Conservation (phyloP, 1,140 invertebrate genomes). For the Drepana arcuata region DNA sequence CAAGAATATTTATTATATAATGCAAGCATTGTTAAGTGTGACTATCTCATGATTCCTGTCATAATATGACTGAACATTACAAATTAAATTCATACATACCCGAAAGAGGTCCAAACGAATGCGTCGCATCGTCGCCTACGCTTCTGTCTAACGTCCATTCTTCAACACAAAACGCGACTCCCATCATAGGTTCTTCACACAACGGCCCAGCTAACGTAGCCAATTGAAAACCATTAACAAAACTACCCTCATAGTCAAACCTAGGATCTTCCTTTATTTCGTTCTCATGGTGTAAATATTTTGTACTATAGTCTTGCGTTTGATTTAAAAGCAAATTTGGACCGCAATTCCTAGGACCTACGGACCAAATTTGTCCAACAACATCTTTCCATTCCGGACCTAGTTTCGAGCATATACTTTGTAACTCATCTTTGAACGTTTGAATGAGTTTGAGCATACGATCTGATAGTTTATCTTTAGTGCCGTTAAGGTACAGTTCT, state of each 20-base stretch:
- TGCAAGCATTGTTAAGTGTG: too few relatives aligned
- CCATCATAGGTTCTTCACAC: slow-evolving; percentile 97
- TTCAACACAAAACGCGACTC: slow-evolving; percentile 91
- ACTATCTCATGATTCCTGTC: too few relatives aligned
- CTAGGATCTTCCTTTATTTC: slow-evolving; percentile 65
- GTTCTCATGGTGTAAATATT: slow-evolving; percentile 55
- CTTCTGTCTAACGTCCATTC: slow-evolving; percentile 79
- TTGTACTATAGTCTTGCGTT: slow-evolving; percentile 73
- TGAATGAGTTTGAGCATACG: slow-evolving; percentile 73
- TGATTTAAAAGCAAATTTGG: slow-evolving; percentile 91
- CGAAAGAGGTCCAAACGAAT: slow-evolving; percentile 72
- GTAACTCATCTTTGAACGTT: slow-evolving; percentile 77
- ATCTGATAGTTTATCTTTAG: slow-evolving; percentile 51
- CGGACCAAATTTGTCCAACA: slow-evolving; percentile 88
- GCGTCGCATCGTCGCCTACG: slow-evolving; percentile 56
- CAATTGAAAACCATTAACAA: slow-evolving; percentile 96
- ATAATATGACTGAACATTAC: too few relatives aligned
- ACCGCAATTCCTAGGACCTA: slow-evolving; percentile 91
- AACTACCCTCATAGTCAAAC: slow-evolving; percentile 81
- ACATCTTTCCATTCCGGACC: slow-evolving; percentile 73
- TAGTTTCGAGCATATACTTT: slow-evolving; percentile 74
- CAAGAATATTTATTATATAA: too few relatives aligned
- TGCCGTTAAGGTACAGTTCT: slow-evolving; percentile 29
- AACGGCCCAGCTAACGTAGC: slow-evolving; percentile 90
- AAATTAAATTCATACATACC: too few relatives aligned